A percentile compares a stretch with the other conserved stretches of the same genome.
Evolutionary conservation across 1,140 invertebrate genomes (phyloP).

Genomic region (Venturia canescens): DNA sequence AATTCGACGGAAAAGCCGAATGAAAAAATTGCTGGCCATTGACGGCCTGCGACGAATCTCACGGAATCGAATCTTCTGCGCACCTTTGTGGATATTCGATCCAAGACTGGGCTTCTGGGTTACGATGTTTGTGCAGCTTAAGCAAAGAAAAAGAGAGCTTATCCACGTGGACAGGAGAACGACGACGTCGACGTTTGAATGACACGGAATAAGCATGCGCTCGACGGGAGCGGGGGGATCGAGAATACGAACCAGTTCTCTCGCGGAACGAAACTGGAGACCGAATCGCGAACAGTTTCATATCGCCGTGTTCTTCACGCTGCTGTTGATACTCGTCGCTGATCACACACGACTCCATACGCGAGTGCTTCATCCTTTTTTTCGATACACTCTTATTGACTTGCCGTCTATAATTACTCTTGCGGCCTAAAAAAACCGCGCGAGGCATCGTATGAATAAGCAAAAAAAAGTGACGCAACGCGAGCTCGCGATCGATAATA

Average conservation of each 20-base stretch:
- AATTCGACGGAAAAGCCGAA: too few species aligned
- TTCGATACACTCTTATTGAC: neutral
- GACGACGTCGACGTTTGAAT: constrained; percentile 7
- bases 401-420: constrained; percentile 19
- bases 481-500: too few species aligned
- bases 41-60: neutral
- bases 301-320: neutral
- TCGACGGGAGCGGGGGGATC: neutral
- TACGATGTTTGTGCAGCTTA: constrained; percentile 45
- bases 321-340: constrained; percentile 24
- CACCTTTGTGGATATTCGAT: constrained; percentile 15
- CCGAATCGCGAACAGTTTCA: constrained; percentile 12
- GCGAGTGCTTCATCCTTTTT: constrained; percentile 20
- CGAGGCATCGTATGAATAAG: neutral
- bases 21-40: too few species aligned
- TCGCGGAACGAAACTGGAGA: constrained; percentile 33
- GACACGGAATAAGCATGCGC: neutral
- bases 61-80: neutral
- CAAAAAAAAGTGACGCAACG: neutral
- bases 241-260: constrained; percentile 35
- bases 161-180: neutral
- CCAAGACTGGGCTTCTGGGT: constrained; percentile 50
- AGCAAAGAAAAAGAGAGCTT: constrained; percentile 20
- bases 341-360: constrained; percentile 24
- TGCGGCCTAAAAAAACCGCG: neutral